Conservation (phyloP, 2,797 vertebrate genomes). For the Tapera naevia region DNA sequence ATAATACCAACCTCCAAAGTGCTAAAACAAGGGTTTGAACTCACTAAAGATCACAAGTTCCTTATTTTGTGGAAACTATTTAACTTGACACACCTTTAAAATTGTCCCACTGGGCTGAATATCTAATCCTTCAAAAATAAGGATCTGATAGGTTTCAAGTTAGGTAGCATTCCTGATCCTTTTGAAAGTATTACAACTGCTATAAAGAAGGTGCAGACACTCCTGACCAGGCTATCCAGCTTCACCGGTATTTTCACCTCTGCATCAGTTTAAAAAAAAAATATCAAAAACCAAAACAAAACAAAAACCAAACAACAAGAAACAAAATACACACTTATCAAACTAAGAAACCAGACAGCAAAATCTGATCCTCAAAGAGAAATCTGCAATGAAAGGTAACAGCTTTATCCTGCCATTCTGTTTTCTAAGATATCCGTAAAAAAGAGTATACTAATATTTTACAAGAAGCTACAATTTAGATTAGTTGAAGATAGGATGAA, state of each 20-base stretch:
- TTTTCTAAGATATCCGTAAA: not conserved
- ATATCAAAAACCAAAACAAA: too few species aligned
- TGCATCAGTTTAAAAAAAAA: not conserved
- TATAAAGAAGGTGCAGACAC: not conserved
- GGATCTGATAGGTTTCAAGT: constrained; percentile 38
- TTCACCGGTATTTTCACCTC: not conserved
- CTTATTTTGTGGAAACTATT: constrained; percentile 5
- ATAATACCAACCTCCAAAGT: not conserved
- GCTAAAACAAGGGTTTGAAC: not conserved
- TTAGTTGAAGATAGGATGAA: not conserved
- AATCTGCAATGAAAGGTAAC: not conserved
- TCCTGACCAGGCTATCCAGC: not conserved
- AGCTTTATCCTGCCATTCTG: not conserved
- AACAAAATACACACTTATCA: not conserved
- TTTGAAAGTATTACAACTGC: not conserved
- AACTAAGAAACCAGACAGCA: not conserved
- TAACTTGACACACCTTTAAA: constrained; percentile 18
- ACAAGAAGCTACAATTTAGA: not conserved
- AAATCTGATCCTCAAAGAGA: not conserved
- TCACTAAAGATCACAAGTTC: not conserved
- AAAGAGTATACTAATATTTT: not conserved
- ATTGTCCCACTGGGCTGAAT: not conserved
- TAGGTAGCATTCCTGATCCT: constrained; percentile 40
- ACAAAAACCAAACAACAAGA: not conserved
- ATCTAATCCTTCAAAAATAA: constrained; percentile 12